Base-by-base conservation (phyloP, 2,888 invertebrate species). In the Caenorhabditis sulstoni region DNA sequence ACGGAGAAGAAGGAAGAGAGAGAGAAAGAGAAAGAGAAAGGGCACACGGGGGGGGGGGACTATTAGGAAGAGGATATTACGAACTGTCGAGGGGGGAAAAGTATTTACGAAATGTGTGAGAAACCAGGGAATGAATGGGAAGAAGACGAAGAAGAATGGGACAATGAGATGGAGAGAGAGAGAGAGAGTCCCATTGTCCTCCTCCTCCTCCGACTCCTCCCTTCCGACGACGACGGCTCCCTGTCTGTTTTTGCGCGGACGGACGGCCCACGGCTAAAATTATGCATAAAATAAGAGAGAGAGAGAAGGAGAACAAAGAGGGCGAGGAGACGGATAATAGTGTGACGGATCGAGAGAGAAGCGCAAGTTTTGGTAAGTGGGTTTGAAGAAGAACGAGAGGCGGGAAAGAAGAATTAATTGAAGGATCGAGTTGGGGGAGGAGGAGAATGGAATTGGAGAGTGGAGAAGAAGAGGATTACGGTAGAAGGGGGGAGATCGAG, bases 141-240 rank as follows among this genome's bases (percentile, higher is more conserved):
- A n/a, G 57, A 12, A 9, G 23, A 37, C 50, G 20, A 58, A 58
- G 50, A 58, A 58, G 50, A 59, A 53, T 41, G 29, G 29, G 37
- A 53, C n/a, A 29, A 45, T 22, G 45, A 37, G 58, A 1, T 8
- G 14, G 14, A 39, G 39, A 23, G 39, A 16, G 20, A 35, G n/a
- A 16, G 35, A 45, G 47, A 64, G 66, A 66, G 73, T 61, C 61
- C 66, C 74, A 74, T 74, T 66, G 74, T 73, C 64, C 68, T 68
- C 57, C 57, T n/a, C 20, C 18, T 4, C 41, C 11, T 3, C 29
- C 7, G 3, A 29, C 7, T 29, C 29, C n/a, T n/a, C 18, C 16
- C 41, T 16, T 3, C 29, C 7, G 3, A 29, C 7, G 3, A 3
- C 29, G 29, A 29, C 29, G 29, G 29, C 29, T 29, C 29, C 18